Conservation (phyloP, 2,113 vertebrate genomes). For the Scomber colias region DNA sequence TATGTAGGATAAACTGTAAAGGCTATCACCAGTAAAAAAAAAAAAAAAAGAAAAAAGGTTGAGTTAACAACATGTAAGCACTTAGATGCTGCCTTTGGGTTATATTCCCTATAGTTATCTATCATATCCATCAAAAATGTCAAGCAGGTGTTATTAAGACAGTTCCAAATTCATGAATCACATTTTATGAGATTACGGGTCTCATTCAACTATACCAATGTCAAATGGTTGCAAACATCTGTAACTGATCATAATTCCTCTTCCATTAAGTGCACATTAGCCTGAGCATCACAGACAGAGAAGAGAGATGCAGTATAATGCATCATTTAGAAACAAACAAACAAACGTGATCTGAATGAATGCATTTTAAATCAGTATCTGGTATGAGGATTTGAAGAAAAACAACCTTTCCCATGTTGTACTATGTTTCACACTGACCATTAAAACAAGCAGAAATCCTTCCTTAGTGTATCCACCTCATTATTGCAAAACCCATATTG, state of each 20-base stretch:
- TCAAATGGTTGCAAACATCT: constrained; percentile 69
- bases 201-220: constrained; percentile 48
- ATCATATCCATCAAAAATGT: constrained; percentile 46
- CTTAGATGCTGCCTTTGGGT: not conserved
- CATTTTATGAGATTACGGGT: constrained; percentile 47
- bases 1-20: not conserved
- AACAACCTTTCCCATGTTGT: not conserved
- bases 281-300: constrained; percentile 35
- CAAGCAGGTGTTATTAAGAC: constrained; percentile 62
- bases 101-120: constrained; percentile 23
- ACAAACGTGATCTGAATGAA: constrained; percentile 16
- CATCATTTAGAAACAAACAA: constrained; percentile 55
- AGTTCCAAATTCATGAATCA: constrained; percentile 58
- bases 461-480: not conserved
- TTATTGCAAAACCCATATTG: not conserved
- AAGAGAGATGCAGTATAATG: constrained; percentile 49
- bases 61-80: not conserved
- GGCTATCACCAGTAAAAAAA: not conserved
- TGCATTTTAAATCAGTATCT: constrained; percentile 2
- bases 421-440: not conserved
- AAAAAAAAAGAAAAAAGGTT: not conserved
- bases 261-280: constrained; percentile 72
- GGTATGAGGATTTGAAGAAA: not conserved
- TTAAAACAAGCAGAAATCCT: not conserved
- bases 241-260: constrained; percentile 66